These are phyloP conservation scores for Vandiemenella viatica DNA, from an alignment of 2,888 invertebrate species.

Conservation along the genomic window DNA sequence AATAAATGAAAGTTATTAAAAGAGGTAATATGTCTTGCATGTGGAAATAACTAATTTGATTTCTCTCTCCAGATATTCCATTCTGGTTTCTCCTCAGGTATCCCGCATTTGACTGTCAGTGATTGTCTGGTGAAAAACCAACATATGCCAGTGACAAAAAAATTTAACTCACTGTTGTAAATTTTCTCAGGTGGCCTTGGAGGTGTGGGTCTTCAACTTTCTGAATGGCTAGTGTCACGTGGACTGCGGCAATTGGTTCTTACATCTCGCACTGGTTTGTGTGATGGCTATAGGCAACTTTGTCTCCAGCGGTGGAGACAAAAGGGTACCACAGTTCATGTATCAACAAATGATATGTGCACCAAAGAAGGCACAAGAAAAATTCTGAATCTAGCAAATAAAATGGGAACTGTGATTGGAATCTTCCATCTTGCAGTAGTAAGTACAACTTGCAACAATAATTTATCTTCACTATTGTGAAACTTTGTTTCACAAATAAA, in stretches of 20 bases:
- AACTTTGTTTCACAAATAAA: too few species aligned
- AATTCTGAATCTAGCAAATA: constrained; percentile 30
- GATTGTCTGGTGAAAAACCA: too few species aligned
- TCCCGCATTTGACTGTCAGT: too few species aligned
- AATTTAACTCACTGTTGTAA: too few species aligned
- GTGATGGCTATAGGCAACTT: constrained; percentile 81
- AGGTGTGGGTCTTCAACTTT: constrained; percentile 89
- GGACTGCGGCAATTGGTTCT: constrained; percentile 76
- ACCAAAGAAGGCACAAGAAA: constrained; percentile 22
- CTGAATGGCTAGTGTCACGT: constrained; percentile 72
- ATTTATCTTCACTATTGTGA: not conserved
- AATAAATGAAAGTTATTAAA: too few species aligned
- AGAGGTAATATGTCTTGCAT: too few species aligned
- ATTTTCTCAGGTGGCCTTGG: constrained; percentile 58
- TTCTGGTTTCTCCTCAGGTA: too few species aligned
- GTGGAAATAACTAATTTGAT: too few species aligned
- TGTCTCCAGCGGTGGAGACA: constrained; percentile 55
- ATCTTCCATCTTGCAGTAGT: constrained; percentile 90
- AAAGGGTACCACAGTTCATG: constrained; percentile 33
- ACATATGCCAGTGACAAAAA: too few species aligned
- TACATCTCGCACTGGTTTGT: constrained; percentile 77
- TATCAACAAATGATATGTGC: constrained; percentile 24
- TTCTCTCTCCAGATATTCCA: too few species aligned
- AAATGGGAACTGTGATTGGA: constrained; percentile 58
- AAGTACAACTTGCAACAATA: constrained; percentile 16